These are phyloP conservation scores for Distichodus sexfasciatus DNA, from an alignment of 2,797 vertebrate species.

Conservation along the genomic window DNA sequence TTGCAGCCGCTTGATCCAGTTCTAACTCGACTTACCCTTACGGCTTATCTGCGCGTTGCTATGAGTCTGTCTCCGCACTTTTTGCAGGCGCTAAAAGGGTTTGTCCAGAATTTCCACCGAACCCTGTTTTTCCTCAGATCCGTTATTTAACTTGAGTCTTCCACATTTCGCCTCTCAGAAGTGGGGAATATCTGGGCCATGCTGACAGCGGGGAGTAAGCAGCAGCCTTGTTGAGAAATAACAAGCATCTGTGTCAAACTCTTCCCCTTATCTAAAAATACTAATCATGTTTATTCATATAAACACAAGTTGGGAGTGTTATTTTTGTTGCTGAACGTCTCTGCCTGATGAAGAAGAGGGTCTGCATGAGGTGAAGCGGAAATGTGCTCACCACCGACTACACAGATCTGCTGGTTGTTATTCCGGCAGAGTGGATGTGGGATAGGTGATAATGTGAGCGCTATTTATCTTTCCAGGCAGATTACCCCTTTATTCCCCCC, in stretches of 20 bases:
- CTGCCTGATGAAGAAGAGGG: not conserved
- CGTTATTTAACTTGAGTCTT: conserved; percentile 3
- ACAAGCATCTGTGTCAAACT: not conserved
- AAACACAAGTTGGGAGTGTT: not conserved
- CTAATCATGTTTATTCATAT: conserved; percentile 16
- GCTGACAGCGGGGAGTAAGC: conserved; percentile 7
- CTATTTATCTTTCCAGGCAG: conserved; percentile 41
- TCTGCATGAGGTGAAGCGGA: conserved; percentile 16
- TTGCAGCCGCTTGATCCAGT: not conserved
- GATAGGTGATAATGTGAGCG: conserved; percentile 40
- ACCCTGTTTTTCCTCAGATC: not conserved
- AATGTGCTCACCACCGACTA: conserved; percentile 28
- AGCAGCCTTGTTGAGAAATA: not conserved
- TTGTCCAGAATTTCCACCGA: conserved; percentile 3
- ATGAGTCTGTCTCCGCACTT: not conserved
- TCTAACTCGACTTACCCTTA: not conserved
- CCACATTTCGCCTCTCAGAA: not conserved
- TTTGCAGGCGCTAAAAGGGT: no score
- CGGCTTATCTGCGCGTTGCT: not conserved
- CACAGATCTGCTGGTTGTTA: conserved; percentile 12
- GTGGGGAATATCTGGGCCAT: conserved; percentile 5
- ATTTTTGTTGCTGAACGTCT: not conserved
- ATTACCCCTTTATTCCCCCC: conserved; percentile 47
- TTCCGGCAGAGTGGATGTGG: conserved; percentile 24
- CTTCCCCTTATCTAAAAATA: not conserved